A percentile compares a stretch with the other conserved stretches of the same genome.
These are phyloP conservation scores for Triops longicaudatus DNA, from an alignment of 1,140 invertebrate genomes.

Conservation along the genomic window DNA sequence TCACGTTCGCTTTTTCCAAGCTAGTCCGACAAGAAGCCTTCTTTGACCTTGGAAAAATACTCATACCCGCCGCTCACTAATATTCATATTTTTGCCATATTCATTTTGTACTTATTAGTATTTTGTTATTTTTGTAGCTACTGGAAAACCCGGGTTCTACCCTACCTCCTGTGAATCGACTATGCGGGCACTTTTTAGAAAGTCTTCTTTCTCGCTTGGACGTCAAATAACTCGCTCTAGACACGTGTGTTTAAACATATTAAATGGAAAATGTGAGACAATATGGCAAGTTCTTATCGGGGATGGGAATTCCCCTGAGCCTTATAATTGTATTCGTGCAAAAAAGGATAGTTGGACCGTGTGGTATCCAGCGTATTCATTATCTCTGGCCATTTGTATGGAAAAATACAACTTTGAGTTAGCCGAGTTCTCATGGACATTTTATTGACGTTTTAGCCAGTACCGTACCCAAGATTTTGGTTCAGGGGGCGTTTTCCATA, in stretches of 20 bases:
- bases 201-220: background rate
- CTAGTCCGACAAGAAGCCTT: background rate
- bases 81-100: too few relatives aligned
- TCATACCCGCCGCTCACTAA: background rate
- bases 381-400: background rate
- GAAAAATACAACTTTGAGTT: background rate
- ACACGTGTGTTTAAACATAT: background rate
- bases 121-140: background rate
- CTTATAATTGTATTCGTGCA: background rate
- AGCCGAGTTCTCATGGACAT: background rate
- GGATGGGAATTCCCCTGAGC: background rate
- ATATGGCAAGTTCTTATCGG: background rate
- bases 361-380: background rate
- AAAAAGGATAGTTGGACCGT: too few relatives aligned
- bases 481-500: too few relatives aligned
- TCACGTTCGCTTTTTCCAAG: background rate
- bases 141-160: conserved; percentile 7
- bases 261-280: background rate
- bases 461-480: too few relatives aligned
- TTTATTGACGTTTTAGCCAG: too few relatives aligned
- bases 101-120: background rate
- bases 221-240: background rate
- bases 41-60: background rate
- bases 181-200: background rate
- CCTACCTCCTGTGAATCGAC: background rate